Conservation (phyloP, 2,888 invertebrate species). For the Tipula unca region DNA sequence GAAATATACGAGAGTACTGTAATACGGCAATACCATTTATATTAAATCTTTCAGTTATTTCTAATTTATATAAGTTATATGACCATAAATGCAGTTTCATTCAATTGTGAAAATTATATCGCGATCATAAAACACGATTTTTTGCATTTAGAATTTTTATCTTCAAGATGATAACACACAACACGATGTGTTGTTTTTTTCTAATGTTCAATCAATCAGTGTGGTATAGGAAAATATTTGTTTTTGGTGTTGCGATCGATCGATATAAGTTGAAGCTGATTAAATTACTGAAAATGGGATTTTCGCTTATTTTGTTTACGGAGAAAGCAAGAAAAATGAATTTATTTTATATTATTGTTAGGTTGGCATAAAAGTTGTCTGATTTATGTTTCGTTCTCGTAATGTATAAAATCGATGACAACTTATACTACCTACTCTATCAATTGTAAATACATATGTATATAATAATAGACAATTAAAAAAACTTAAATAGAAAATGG, state of each 20-base stretch:
- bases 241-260: neutral
- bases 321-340: neutral
- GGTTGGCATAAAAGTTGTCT: neutral
- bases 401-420: neutral
- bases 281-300: neutral
- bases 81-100: constrained; percentile 19
- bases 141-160: constrained; percentile 8
- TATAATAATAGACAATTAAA: neutral
- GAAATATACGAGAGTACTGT: neutral
- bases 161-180: neutral
- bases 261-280: neutral
- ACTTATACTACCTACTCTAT: neutral
- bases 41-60: neutral
- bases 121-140: neutral
- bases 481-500: neutral
- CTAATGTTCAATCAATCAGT: neutral
- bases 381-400: neutral
- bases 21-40: neutral
- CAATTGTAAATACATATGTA: neutral
- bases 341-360: neutral
- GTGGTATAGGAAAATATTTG: neutral
- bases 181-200: neutral
- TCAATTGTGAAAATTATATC: constrained; percentile 8
- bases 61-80: neutral
- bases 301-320: neutral